Evolutionary conservation across 2,888 invertebrate genomes (phyloP), one percentile per base, ranked within the genome.

Genomic region (Pandemis cinnamomeana): DNA sequence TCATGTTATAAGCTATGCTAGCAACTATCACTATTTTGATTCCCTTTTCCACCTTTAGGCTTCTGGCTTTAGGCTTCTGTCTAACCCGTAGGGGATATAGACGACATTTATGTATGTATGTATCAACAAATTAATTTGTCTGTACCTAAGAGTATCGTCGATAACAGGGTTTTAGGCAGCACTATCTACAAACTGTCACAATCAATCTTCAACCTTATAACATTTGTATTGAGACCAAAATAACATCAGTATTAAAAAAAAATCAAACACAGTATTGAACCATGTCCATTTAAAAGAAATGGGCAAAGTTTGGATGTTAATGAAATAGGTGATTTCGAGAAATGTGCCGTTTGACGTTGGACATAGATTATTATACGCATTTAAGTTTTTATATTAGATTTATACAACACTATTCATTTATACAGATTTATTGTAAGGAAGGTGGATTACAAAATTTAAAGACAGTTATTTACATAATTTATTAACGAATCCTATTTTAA

Each of bases 231-330:
- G n/a, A 61, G 62, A 55, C 53, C 44, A 62, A 46, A 68, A 55
- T 10, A 7, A 11, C 0, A 11, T 6, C 11, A 7, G 42, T 13
- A 0, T 11, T 46, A 27, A 46, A 46, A 36, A 36, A 4, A 41
- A 48, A 41, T 4, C 27, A 48, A 64, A 58, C 46, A 42, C 60
- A 71, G 58, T 71, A 71, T 71, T 48, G 66, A 60, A 66, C 11
- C 67, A 55, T 68, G 62, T 13, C 68, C 15, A 58, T 72, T 55
- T 55, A 55, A 62, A 55, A 68, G 8, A 68, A 55, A 55, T 63
- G 62, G 51, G 10, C 11, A 60, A 58, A 36, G 13, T 66, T 48
- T 68, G 20, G 46, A 72, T 63, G 67, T 62, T 53, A 72, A 72
- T 62, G 53, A 44, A 72, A 62, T 67, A 55, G n/a, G 36, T 53